A percentile compares a stretch with the other conserved stretches of the same genome.
These are phyloP conservation scores for Zonotrichia albicollis DNA, from an alignment of 2,797 vertebrate species.

Conservation along the genomic window DNA sequence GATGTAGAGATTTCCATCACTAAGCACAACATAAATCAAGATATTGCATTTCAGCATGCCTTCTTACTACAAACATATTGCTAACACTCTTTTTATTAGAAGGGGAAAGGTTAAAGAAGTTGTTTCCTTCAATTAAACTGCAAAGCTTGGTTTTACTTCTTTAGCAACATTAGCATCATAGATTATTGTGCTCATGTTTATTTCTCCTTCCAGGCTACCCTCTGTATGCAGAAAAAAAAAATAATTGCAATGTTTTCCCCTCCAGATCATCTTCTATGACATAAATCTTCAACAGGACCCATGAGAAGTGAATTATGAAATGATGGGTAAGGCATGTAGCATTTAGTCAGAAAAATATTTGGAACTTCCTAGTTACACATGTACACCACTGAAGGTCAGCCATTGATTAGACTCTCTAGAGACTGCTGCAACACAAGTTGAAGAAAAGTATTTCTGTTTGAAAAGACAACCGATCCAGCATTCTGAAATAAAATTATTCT, in stretches of 20 bases:
- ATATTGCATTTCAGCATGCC: not conserved
- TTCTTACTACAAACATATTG: not conserved
- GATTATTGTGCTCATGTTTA: not conserved
- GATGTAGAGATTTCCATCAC: not conserved
- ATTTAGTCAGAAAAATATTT: not conserved
- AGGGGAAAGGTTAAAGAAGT: not conserved
- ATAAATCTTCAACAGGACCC: not conserved
- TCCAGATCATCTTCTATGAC: not conserved
- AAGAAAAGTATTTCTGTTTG: not conserved
- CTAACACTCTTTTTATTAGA: not conserved
- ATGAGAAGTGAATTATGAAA: not conserved
- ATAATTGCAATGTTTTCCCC: not conserved
- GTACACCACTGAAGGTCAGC: not conserved
- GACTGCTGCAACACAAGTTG: not conserved
- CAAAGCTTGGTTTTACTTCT: not conserved
- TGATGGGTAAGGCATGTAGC: not conserved
- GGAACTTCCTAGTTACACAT: not conserved
- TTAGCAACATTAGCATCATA: not conserved
- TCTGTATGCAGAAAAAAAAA: not conserved
- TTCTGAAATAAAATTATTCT: constrained; percentile 9
- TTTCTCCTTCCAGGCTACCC: not conserved
- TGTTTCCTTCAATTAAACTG: not conserved
- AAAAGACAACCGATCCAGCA: not conserved
- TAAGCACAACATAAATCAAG: not conserved
- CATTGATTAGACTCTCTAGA: not conserved